A percentile compares a stretch with the other conserved stretches of the same genome.
These are phyloP conservation scores for Trachymyrmex septentrionalis DNA, from an alignment of 1,140 invertebrate genomes.

Conservation along the genomic window DNA sequence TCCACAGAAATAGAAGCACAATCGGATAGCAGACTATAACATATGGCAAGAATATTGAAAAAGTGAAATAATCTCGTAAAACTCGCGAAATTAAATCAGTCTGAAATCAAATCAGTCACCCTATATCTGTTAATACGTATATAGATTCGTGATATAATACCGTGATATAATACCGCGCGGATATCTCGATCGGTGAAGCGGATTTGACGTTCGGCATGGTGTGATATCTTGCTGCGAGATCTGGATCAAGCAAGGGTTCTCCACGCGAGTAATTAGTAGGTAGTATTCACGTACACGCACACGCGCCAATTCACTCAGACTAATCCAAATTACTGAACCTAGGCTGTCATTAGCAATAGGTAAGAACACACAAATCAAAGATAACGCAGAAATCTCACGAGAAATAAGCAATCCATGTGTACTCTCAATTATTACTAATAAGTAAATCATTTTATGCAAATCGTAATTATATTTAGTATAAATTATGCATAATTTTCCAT, in stretches of 20 bases:
- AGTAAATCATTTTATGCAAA: neutral
- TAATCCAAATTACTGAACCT: constrained; percentile 24
- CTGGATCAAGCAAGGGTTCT: constrained; percentile 57
- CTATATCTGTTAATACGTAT: constrained; percentile 33
- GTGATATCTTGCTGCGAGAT: constrained; percentile 65
- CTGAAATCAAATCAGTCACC: neutral
- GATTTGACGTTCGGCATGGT: constrained; percentile 68
- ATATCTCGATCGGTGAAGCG: constrained; percentile 46
- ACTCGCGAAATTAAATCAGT: neutral
- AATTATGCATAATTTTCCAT: neutral
- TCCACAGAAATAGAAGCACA: neutral
- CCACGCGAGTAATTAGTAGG: constrained; percentile 68
- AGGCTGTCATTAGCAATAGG: neutral
- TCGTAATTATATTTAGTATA: neutral
- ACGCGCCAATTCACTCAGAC: neutral
- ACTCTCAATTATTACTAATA: neutral
- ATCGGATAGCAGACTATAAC: neutral
- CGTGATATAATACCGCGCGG: constrained; percentile 40
- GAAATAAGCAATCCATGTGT: neutral
- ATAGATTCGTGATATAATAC: constrained; percentile 15
- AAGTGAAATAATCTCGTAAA: neutral
- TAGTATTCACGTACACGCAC: constrained; percentile 31
- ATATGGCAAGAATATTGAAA: neutral
- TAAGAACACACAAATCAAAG: constrained; percentile 14
- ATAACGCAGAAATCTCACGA: neutral